Percentiles rank a stretch among this genome's conserved stretches.
phyloP scores from a whole-genome alignment of 2,113 vertebrate species.

The Coracopsis vasa region DNA sequence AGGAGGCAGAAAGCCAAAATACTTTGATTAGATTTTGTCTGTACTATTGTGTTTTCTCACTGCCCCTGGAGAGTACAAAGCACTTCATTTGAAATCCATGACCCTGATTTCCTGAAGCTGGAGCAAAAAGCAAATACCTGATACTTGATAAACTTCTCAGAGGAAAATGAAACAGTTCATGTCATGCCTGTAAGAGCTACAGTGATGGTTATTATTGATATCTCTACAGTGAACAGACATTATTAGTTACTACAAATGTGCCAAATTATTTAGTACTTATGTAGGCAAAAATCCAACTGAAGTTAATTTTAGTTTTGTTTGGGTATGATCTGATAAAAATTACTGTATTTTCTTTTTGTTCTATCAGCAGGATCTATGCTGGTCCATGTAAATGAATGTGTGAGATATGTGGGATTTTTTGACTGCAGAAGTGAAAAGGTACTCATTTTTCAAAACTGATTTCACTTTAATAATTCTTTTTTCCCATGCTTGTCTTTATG shows the following conservation, averaged over 20 bases:
- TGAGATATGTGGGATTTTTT: background rate
- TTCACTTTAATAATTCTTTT: background rate
- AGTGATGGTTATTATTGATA: background rate
- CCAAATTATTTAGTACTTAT: background rate
- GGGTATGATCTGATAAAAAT: background rate
- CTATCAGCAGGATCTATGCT: background rate
- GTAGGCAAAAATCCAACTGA: background rate
- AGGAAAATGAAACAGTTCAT: slow-evolving; percentile 36
- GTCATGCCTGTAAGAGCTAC: background rate
- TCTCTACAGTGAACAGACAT: background rate
- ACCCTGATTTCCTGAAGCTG: slow-evolving; percentile 59
- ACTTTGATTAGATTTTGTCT: slow-evolving; percentile 72
- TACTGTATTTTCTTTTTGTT: background rate
- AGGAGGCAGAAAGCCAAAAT: slow-evolving; percentile 76
- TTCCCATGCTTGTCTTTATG: background rate
- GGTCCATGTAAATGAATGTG: background rate
- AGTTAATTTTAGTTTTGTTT: background rate
- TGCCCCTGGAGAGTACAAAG: slow-evolving; percentile 60
- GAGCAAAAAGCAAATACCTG: slow-evolving; percentile 46
- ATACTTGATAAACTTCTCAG: slow-evolving; percentile 43
- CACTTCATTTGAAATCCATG: slow-evolving; percentile 61
- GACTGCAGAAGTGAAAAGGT: background rate
- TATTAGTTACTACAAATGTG: background rate
- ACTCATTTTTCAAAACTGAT: background rate
- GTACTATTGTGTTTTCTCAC: slow-evolving; percentile 68